phyloP scores from a whole-genome alignment of 2,888 invertebrate species.

The Acanthopleura granulata region DNA sequence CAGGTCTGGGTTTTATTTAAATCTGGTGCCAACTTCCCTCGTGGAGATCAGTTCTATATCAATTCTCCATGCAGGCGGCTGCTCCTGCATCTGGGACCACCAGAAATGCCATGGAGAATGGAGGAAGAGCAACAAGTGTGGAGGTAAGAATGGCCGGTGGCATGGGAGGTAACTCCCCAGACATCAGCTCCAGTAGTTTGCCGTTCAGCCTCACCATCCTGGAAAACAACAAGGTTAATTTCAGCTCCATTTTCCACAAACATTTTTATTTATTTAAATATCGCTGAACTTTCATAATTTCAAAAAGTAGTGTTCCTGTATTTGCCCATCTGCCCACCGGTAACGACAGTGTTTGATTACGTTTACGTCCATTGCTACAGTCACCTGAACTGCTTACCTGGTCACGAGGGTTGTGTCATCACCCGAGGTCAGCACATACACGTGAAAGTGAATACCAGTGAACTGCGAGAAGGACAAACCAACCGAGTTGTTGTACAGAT shows the following conservation, averaged over 20 bases:
- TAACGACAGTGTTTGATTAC: too few species aligned
- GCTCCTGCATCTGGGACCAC: not conserved
- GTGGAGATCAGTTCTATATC: too few species aligned
- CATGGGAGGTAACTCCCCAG: not conserved
- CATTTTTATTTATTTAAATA: too few species aligned
- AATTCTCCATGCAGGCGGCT: not conserved
- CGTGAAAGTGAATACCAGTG: not conserved
- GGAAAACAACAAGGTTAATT: not conserved
- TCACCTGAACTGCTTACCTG: not conserved
- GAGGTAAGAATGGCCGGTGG: not conserved
- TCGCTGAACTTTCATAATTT: too few species aligned
- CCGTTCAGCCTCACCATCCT: not conserved
- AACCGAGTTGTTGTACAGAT: conserved; percentile 13
- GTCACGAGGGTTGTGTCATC: not conserved
- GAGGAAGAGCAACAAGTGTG: not conserved
- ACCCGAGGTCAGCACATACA: not conserved
- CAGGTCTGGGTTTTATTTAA: conserved; percentile 3
- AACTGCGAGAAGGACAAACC: not conserved
- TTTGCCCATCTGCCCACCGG: too few species aligned
- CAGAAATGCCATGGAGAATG: not conserved
- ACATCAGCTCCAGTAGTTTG: not conserved
- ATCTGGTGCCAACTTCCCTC: too few species aligned
- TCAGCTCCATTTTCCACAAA: not conserved
- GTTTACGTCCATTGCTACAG: too few species aligned
- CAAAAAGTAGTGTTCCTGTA: too few species aligned